Evolutionary conservation across 64 coral and sea anemone genomes (phyloP), one percentile per base, ranked within the genome.

Genomic region (Porites lutea): DNA sequence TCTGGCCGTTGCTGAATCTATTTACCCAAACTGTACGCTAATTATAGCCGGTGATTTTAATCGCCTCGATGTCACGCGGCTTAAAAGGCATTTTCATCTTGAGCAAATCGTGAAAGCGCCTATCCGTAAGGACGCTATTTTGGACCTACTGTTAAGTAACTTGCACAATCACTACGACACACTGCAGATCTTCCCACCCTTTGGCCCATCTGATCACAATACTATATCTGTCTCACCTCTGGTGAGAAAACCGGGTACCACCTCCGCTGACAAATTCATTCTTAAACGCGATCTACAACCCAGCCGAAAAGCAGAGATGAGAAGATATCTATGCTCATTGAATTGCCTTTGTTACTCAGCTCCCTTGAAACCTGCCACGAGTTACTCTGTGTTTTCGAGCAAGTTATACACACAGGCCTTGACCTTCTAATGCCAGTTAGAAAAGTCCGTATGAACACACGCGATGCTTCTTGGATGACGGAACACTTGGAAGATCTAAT

Each of bases 51-150:
- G 89, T 14, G 89, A 90, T 79, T 90, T 90, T 50, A 90, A 90
- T 71, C 77, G 47, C 13, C 18, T 82, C 14, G 50, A 90, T 55
- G 50, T 45, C 27, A 63, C 65, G 9, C 11, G 45, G 5, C 50
- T 90, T 3, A 14, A 47, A 53, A 90, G 67, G 3, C 89, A 82
- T 57, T 90, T 90, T 21, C 60, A 77, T 21, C 60, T 90, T 2
- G 82, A 90, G 49, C 89, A 90, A 71, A 68, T 90, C 12, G 76
- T 90, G 13, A 82, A 82, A 90, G 48, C 49, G 67, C 75, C 89
- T 8, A 90, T 77, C 16, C 45, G 77, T 8, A 71, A 71, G 44
- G 69, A 90, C 15, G 77, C 77, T 8, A 51, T 54, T 52, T 13
- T 90, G 6, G 76, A 90, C 88, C 27, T 90, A 18, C 62, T 90